A percentile compares a stretch with the other conserved stretches of the same genome.
phyloP scores from a whole-genome alignment of 2,797 vertebrate genomes.

The Pangasius mekongensis region DNA sequence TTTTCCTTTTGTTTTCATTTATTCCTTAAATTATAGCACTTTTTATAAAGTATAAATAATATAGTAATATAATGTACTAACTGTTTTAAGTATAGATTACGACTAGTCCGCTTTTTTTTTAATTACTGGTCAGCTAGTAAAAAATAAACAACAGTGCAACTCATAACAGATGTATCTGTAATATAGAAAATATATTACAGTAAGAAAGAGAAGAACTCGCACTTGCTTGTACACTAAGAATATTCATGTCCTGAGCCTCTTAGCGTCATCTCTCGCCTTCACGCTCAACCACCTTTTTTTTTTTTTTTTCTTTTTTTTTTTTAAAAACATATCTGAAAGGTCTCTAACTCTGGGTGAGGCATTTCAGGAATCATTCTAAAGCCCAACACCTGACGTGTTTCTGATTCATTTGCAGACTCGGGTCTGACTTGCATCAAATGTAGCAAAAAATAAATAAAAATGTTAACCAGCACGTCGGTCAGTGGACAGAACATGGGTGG shows the following conservation, averaged over 20 bases:
- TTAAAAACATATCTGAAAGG: not conserved
- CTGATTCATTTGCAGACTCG: not conserved
- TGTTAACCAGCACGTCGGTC: not conserved
- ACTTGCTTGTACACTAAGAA: not conserved
- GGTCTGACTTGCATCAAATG: not conserved
- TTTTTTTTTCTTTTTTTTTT: no score
- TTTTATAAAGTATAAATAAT: not conserved
- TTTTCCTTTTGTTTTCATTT: no score
- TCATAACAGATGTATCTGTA: not conserved
- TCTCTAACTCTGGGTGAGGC: not conserved
- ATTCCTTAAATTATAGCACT: no score
- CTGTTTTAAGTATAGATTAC: not conserved
- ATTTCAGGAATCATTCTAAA: not conserved
- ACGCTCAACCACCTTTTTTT: not conserved
- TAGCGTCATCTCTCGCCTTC: not conserved
- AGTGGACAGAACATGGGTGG: not conserved
- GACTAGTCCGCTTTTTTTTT: not conserved
- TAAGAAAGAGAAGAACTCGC: not conserved
- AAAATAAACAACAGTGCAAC: not conserved
- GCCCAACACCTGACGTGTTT: not conserved
- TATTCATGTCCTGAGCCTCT: not conserved
- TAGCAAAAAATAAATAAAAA: not conserved
- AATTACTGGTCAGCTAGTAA: not conserved
- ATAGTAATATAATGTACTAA: no score
- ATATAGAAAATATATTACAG: not conserved